Percentiles rank a stretch among this genome's conserved stretches.
phyloP scores from a whole-genome alignment of 2,113 vertebrate species.

The Nothoprocta perdicaria region DNA sequence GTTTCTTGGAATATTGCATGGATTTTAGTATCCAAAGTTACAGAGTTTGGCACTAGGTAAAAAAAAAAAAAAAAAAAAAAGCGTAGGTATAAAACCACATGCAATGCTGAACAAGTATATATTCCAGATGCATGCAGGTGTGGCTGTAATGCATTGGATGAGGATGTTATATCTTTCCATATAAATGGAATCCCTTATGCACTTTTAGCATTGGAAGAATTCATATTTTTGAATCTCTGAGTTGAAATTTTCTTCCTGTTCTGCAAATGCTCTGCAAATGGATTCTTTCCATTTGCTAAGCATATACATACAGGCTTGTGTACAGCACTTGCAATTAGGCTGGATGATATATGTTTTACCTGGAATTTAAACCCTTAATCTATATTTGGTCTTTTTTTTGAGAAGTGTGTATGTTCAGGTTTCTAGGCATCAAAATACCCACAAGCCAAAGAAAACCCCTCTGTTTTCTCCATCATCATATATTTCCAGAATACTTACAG shows the following conservation, averaged over 20 bases:
- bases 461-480: not conserved
- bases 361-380: not conserved
- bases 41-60: not conserved
- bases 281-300: constrained; percentile 3
- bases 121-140: not conserved
- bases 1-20: not conserved
- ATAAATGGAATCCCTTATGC: not conserved
- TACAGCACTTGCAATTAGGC: not conserved
- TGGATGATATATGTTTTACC: not conserved
- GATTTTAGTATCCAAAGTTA: not conserved
- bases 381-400: not conserved
- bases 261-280: not conserved
- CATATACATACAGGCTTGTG: not conserved
- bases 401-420: not conserved
- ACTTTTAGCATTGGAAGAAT: constrained; percentile 1
- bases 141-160: not conserved
- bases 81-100: not conserved
- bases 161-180: not conserved
- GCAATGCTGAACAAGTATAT: not conserved
- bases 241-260: not conserved
- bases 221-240: not conserved
- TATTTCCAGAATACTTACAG: not conserved
- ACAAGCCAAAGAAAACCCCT: not conserved
- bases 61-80: too few species aligned
- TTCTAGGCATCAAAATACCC: not conserved